Evolutionary conservation across 2,888 invertebrate genomes (phyloP), one percentile per base, ranked within the genome.

Genomic region (Cheilosia vernalis): DNA sequence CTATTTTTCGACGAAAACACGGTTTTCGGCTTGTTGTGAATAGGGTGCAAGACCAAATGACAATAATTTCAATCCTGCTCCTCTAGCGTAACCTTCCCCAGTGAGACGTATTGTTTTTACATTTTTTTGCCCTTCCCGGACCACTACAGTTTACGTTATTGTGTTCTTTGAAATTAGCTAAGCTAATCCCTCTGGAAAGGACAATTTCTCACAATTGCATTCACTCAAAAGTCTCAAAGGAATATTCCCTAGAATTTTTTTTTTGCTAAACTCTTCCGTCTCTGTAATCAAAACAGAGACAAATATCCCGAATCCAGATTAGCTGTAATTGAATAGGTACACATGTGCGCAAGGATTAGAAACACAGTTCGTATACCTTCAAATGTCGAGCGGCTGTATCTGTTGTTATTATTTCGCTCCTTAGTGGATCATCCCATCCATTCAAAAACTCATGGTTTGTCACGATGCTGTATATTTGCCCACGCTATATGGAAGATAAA

Each of bases 151-250:
- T 6, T 27, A 6, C 27, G 21, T 40, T 56, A 24, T 42, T 42
- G 7, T 60, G 15, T 60, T 4, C n/a, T 30, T 15, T 15, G n/a
- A 55, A 27, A 55, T 27, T n/a, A 15, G 44, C 49, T 33, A 69
- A 69, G 44, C 56, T 58, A 37, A 69, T 58, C 69, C 33, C 13
- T 47, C 13, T 47, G 9, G 21, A 58, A 33, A 33, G 33, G 30
- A 47, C 56, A 17, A 69, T 58, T 58, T 47, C 33, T 30, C 44
- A 56, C 47, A 51, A 63, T 64, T 67, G 4, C 44, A 56, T 17
- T 13, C 40, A 33, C 9, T 30, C 30, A 17, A 17, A n/a, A 49
- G 15, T 24, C 7, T 60, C 42, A 9, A 24, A 58, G 5, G 10
- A 40, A 17, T 15, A 7, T 37, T 24, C 15, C 13, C 6, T 1